These are phyloP conservation scores for Nettapus auritus DNA, from an alignment of 2,113 vertebrate species.

Conservation along the genomic window DNA sequence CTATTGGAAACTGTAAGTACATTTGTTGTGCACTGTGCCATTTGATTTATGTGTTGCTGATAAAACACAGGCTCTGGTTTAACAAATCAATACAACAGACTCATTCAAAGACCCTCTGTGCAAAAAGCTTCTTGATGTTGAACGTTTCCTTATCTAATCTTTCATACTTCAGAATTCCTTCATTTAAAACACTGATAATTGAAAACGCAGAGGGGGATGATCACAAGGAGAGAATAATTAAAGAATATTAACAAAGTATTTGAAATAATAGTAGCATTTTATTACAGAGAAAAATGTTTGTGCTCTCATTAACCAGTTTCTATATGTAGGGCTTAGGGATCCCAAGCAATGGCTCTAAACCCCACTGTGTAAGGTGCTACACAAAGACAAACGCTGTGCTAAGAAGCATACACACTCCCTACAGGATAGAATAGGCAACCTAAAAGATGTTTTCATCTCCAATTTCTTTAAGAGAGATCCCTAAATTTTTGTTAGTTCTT, in stretches of 20 bases:
- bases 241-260: background rate
- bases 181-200: background rate
- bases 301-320: background rate
- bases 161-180: background rate
- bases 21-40: background rate
- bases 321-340: background rate
- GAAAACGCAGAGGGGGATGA: conserved; percentile 1
- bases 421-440: background rate
- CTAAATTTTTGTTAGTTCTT: background rate
- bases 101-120: background rate
- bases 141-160: conserved; percentile 26
- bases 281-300: background rate
- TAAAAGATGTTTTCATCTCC: background rate
- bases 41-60: background rate
- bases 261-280: background rate
- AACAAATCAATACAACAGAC: conserved; percentile 10
- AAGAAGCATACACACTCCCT: background rate
- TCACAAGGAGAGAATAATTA: background rate
- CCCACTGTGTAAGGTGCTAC: background rate
- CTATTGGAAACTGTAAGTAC: background rate
- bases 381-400: background rate
- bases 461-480: background rate
- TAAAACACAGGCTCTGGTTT: conserved; percentile 15
- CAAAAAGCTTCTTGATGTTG: background rate
- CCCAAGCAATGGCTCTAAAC: background rate